phyloP scores from a whole-genome alignment of 2,888 invertebrate genomes.

The Eupithecia subumbrata region DNA sequence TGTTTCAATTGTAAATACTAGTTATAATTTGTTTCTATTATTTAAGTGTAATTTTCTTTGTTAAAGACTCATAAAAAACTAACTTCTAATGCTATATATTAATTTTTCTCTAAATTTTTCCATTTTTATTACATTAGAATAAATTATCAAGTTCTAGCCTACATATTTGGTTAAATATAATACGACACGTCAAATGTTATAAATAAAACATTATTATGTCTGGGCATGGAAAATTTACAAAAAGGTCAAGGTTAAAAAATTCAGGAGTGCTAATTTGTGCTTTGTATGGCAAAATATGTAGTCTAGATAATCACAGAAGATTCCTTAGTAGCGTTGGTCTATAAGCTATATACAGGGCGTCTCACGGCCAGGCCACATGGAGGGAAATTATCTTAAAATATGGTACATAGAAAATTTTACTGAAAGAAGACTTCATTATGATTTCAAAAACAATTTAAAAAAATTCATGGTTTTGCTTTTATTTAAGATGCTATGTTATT shows the following conservation, averaged over 20 bases:
- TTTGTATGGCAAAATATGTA: background rate
- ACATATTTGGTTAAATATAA: background rate
- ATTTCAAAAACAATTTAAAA: too few species aligned
- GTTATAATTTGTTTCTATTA: too few species aligned
- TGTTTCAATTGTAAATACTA: too few species aligned
- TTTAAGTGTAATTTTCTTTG: too few species aligned
- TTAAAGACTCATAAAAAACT: background rate
- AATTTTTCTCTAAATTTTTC: background rate
- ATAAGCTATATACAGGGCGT: background rate
- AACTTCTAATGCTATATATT: background rate
- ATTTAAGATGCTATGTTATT: too few species aligned
- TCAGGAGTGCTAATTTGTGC: background rate
- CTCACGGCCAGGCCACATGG: too few species aligned
- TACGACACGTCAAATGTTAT: background rate
- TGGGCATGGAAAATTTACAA: background rate
- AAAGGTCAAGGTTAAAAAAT: background rate
- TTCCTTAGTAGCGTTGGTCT: too few species aligned
- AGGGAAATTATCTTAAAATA: too few species aligned
- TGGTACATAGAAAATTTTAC: too few species aligned
- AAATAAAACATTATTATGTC: slow-evolving; percentile 4
- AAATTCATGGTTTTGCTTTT: too few species aligned
- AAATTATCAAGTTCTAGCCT: background rate
- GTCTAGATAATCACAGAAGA: background rate
- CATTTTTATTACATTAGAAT: background rate
- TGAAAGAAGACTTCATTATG: too few species aligned